Base-by-base conservation (phyloP, 2,113 vertebrate species). In the Microcebus lehilahytsara region DNA sequence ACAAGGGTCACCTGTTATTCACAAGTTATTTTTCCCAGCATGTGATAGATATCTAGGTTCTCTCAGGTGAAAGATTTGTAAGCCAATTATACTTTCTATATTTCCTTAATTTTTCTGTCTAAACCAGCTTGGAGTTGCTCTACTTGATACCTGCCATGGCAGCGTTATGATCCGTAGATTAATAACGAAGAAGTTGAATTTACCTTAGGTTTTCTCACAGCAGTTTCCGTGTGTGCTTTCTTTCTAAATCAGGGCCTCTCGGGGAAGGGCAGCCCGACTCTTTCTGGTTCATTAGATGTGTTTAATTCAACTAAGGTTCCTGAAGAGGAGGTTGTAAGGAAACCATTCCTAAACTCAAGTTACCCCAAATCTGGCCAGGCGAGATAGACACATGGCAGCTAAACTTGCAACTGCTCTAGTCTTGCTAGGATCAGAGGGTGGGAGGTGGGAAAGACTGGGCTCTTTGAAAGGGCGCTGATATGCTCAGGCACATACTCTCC, bases 371-470 rank as follows among this genome's bases (percentile, higher is more conserved):
- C 22, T n/a, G 40, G 6, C 13, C 10, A 56, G 42, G 23, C 64
- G 10, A 94, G 13, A 30, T 1, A 40, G 27, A 77, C 7, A 2
- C 6, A 1, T 11, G 9, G 42, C 9, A 46, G 40, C 23, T n/a
- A n/a, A 17, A 20, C 13, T 7, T 22, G 30, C 19, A 37, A 14
- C 8, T 53, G 4, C 6, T 46, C 7, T 46, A 7, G 56, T 81
- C 51, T 19, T 75, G 11, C 17, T 34, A 72, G 37, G 1, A 40
- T 11, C 17, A 17, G 27, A 37, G 11, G 1, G 2, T 22, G 1
- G 3, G 9, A 7, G 25, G 5, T 40, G 51, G 71, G 25, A 40
- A 62, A 62, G 37, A 17, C 2, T 53, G 0, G 1, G 1, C 3
- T 83, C 16, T 96, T 60, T 51, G 6, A 6, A 67, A 94, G 22